Percentiles rank a stretch among this genome's conserved stretches.
Conservation (phyloP, 2,888 invertebrate genomes). For the Eristalinus aeneus region DNA sequence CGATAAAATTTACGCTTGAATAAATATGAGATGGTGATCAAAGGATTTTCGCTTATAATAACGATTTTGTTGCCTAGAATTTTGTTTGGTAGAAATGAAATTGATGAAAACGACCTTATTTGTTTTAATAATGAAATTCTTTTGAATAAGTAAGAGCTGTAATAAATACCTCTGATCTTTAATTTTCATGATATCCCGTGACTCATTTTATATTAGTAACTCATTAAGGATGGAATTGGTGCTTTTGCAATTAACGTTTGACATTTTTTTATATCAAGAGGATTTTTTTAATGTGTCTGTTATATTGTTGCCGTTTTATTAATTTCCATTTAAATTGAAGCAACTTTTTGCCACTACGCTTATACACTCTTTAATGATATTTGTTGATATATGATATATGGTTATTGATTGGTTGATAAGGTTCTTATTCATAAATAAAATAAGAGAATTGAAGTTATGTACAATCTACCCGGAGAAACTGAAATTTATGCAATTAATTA, state of each 20-base stretch:
- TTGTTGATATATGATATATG: no score
- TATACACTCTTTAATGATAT: no score
- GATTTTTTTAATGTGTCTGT: constrained; percentile 30
- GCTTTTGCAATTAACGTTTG: constrained; percentile 66
- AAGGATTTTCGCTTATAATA: constrained; percentile 51
- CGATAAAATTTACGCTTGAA: constrained; percentile 65
- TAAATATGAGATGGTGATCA: constrained; percentile 56
- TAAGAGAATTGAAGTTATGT: no score
- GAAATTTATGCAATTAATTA: no score
- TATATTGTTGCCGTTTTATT: neutral
- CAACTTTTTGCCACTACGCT: no score
- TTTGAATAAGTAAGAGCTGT: constrained; percentile 25
- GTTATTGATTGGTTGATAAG: no score
- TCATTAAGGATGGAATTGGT: constrained; percentile 35
- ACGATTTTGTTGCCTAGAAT: constrained; percentile 29
- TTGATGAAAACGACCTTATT: constrained; percentile 27
- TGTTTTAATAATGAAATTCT: constrained; percentile 32
- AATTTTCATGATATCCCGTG: constrained; percentile 24
- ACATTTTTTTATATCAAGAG: constrained; percentile 15
- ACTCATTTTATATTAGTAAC: constrained; percentile 17
- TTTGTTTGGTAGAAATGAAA: constrained; percentile 1
- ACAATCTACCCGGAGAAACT: no score
- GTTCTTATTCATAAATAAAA: no score
- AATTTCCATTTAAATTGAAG: neutral
- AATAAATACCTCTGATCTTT: constrained; percentile 49